Evolutionary conservation across 2,113 vertebrate species (phyloP).

Genomic region (Scomber japonicus): DNA sequence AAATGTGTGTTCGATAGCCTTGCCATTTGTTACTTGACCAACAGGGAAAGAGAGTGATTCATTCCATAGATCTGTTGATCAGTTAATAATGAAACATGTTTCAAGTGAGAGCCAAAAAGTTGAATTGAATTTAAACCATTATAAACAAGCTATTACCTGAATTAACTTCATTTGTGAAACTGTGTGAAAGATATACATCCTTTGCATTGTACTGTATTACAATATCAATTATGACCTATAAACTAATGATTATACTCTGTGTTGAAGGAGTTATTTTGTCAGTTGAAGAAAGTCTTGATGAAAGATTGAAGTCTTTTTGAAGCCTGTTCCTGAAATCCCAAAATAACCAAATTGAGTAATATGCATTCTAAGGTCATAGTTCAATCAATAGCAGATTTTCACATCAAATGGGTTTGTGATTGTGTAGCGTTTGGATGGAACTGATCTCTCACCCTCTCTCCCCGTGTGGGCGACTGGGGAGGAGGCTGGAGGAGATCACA

Average conservation of each 20-base stretch:
- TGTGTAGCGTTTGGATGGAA: conserved; percentile 57
- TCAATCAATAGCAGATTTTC: conserved; percentile 75
- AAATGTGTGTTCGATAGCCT: conserved; percentile 76
- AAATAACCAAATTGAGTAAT: not conserved
- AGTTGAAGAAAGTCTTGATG: not conserved
- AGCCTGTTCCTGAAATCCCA: conserved; percentile 4
- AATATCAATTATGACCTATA: no score
- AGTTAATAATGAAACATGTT: conserved; percentile 65
- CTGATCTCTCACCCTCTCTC: conserved; percentile 77
- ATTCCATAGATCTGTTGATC: conserved; percentile 58
- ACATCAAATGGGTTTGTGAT: conserved; percentile 64
- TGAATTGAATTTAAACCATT: conserved; percentile 43
- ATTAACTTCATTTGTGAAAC: not conserved
- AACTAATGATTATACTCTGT: no score
- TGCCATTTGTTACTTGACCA: conserved; percentile 84
- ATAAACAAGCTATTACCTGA: conserved; percentile 37
- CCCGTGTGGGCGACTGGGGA: conserved; percentile 58
- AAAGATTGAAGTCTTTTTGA: conserved; percentile 6
- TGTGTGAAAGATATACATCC: no score
- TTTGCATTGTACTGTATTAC: not conserved
- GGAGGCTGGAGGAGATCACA: conserved; percentile 68
- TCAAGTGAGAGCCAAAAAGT: conserved; percentile 57
- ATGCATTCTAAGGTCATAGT: conserved; percentile 43
- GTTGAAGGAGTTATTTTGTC: no score
- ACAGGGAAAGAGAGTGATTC: conserved; percentile 68